Percentiles rank a stretch among this genome's conserved stretches.
Evolutionary conservation across 2,797 vertebrate species (phyloP).

Genomic region (Gymnopithys bicolor): DNA sequence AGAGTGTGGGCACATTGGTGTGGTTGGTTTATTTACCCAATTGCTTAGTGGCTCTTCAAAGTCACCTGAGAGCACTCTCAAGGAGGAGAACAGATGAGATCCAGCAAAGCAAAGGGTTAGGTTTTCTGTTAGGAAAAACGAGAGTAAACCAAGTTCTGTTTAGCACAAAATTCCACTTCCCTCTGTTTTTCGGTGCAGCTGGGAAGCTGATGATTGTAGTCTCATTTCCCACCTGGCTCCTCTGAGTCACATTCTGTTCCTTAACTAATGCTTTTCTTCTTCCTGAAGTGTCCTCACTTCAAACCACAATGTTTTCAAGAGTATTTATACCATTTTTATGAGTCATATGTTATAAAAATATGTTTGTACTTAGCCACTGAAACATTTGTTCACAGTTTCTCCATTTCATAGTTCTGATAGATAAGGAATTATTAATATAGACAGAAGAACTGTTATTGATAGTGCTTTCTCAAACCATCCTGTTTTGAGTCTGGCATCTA

Average conservation of each 20-base stretch:
- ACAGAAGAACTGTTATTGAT: neutral
- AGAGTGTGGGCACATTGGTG: accelerated
- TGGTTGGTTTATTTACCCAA: neutral
- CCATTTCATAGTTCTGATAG: neutral
- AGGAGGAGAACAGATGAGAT: neutral
- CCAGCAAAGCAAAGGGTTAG: neutral
- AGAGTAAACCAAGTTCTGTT: neutral
- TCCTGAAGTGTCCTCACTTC: neutral
- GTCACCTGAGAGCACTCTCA: neutral
- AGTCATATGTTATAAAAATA: neutral
- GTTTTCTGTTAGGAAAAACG: neutral
- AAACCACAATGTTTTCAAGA: neutral
- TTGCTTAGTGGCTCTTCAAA: neutral
- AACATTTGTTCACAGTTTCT: neutral
- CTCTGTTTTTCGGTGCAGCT: neutral
- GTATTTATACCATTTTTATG: neutral
- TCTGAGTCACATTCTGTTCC: neutral
- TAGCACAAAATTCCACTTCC: neutral
- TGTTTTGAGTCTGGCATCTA: neutral
- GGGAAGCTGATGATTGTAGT: neutral
- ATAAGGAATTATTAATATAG: neutral
- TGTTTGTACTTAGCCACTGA: neutral
- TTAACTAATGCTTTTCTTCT: neutral
- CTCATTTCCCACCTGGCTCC: neutral
- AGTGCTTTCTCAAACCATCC: neutral